A percentile compares a stretch with the other conserved stretches of the same genome.
Evolutionary conservation across 2,797 vertebrate genomes (phyloP).

Genomic region (Menidia menidia): DNA sequence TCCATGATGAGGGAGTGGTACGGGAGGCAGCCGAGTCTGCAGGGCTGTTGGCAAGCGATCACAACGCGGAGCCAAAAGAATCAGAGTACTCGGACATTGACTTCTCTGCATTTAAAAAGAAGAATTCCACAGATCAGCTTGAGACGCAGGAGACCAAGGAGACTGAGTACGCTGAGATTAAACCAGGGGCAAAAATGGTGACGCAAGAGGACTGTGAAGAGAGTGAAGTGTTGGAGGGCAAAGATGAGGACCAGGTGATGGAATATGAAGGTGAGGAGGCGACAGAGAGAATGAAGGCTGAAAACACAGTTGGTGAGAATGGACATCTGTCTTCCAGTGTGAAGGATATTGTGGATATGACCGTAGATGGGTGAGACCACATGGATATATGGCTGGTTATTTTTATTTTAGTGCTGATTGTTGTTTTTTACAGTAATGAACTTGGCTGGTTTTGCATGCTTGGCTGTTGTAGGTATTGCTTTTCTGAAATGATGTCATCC

Average conservation of each 20-base stretch:
- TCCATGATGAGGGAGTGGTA: no score
- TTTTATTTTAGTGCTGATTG: no score
- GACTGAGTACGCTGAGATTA: conserved; percentile 74
- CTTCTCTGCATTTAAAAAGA: conserved; percentile 51
- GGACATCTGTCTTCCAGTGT: conserved; percentile 35
- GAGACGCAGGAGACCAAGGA: conserved; percentile 1
- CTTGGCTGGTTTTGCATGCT: no score
- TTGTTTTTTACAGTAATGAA: no score
- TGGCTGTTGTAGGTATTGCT: no score
- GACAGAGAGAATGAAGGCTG: not conserved
- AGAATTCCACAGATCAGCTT: not conserved
- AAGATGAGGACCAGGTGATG: not conserved
- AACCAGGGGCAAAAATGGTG: not conserved
- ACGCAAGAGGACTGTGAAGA: not conserved
- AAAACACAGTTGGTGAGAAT: conserved; percentile 3
- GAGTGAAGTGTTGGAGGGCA: not conserved
- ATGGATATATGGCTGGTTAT: no score
- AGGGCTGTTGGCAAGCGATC: not conserved
- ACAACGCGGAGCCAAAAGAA: conserved; percentile 10
- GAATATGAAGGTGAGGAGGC: not conserved
- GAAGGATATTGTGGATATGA: conserved; percentile 12
- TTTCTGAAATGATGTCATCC: no score
- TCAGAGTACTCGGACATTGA: conserved; percentile 68
- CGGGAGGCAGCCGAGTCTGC: not conserved
- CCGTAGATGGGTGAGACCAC: not conserved